These are phyloP conservation scores for Vanessa atalanta DNA, from an alignment of 1,140 invertebrate species.

Conservation along the genomic window DNA sequence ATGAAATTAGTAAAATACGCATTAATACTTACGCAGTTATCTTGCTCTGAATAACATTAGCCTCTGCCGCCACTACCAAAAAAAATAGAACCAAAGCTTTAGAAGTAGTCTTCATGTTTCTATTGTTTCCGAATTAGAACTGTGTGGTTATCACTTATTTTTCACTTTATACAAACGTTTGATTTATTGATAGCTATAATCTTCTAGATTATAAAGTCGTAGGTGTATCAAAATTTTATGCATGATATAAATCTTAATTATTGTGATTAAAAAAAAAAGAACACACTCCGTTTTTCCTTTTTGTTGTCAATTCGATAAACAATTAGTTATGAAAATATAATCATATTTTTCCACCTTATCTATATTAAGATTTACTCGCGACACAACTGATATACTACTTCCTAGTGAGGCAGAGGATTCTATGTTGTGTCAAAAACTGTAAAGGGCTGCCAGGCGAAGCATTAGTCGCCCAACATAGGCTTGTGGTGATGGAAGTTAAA, in stretches of 20 bases:
- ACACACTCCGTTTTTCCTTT: no score
- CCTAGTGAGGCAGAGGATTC: no score
- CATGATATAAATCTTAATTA: conserved; percentile 38
- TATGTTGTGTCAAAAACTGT: no score
- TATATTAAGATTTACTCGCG: no score
- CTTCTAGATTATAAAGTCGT: conserved; percentile 4
- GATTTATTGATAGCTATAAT: conserved; percentile 40
- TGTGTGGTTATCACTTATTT: conserved; percentile 26
- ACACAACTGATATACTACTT: no score
- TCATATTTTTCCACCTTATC: no score
- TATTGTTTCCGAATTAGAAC: conserved; percentile 20
- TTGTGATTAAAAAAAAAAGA: neutral
- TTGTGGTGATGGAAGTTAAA: no score
- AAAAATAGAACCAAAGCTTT: conserved; percentile 39
- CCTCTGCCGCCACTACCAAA: conserved; percentile 46
- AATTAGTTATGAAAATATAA: no score
- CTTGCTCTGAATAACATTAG: conserved; percentile 34
- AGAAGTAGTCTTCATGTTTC: conserved; percentile 48
- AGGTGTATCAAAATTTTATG: neutral
- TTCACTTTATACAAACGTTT: conserved; percentile 44
- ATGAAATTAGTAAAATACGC: neutral
- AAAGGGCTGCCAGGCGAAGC: no score
- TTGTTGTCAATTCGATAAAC: no score
- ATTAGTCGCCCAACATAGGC: no score
- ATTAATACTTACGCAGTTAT: conserved; percentile 37